Base-by-base conservation (phyloP, 2,888 invertebrate genomes). In the Aphrophora alni region DNA sequence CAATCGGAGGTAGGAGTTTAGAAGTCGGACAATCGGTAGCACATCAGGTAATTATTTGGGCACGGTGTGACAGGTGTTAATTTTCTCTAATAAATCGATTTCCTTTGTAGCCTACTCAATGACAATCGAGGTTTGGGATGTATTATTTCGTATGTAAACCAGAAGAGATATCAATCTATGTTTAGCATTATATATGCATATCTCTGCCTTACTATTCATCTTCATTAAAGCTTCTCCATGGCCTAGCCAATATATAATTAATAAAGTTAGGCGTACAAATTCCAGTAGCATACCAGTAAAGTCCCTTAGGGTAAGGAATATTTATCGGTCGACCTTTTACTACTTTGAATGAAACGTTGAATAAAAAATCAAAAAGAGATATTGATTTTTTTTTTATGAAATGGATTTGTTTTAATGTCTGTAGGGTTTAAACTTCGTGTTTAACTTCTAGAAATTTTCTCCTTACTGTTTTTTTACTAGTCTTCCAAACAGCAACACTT, bases 71-170 rank as follows among this genome's bases (percentile, higher is more conserved):
- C 77, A 82, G 82, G 83, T 82, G 83, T 82, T 83, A 82, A 83
- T 83, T 83, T 83, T 83, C 82, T 75, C 81, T 82, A 80, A 83
- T 83, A 83, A 83, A 83, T 83, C 82, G 80, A 78, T 81, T 81
- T 76, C 44, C 44, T 38, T 69, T 68, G 68, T 68, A 79, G 74
- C 51, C 68, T 59, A 75, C 78, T 44, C 78, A 77, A 78, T 81
- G 81, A 81, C 81, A 81, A 78, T 78, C 71, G 74, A 38, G 69
- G 77, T 81, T 81, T 75, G 51, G 78, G 78, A 78, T 73, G 70
- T 81, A 75, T 81, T 81, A 81, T 81, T 81, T 75, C 78, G 76
- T 78, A 81, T 81, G 81, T 81, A 78, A 81, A 81, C 59, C 59
- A 59, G 59, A 21, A n/a, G 4, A 59, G 59, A 59, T 59, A 59